Conservation (phyloP, 2,888 invertebrate genomes). For the Tetrapedia diversipes region DNA sequence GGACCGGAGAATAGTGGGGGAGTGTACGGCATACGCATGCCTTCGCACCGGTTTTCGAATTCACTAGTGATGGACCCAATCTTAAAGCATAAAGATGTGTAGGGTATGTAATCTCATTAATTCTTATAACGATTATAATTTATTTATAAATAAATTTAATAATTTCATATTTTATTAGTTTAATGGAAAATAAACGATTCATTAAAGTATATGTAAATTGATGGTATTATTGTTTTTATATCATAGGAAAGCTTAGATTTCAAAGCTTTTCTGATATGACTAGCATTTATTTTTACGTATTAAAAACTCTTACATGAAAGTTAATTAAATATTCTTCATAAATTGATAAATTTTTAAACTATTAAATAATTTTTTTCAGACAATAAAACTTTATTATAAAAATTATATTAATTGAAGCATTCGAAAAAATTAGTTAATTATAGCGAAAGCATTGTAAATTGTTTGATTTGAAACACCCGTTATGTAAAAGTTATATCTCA, state of each 20-base stretch:
- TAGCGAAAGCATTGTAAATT: background rate
- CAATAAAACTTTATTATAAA: too few relatives aligned
- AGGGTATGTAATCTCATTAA: background rate
- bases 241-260: too few relatives aligned
- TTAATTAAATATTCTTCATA: too few relatives aligned
- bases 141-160: background rate
- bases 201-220: background rate
- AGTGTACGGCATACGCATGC: conserved; percentile 41
- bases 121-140: background rate
- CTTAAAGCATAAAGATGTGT: conserved; percentile 4
- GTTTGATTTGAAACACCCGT: conserved; percentile 13
- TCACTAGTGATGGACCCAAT: conserved; percentile 52
- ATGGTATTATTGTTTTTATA: background rate
- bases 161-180: background rate
- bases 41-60: conserved; percentile 52
- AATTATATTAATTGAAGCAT: too few relatives aligned
- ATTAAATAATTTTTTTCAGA: too few relatives aligned
- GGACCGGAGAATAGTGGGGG: conserved; percentile 38
- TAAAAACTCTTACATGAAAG: too few relatives aligned
- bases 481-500: conserved; percentile 28
- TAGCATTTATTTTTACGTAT: too few relatives aligned
- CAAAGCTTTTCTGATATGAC: too few relatives aligned
- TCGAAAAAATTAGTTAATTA: too few relatives aligned
- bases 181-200: background rate
- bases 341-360: too few relatives aligned